Evolutionary conservation across 2,888 invertebrate species (phyloP).

Genomic region (Crossocerus cetratus): DNA sequence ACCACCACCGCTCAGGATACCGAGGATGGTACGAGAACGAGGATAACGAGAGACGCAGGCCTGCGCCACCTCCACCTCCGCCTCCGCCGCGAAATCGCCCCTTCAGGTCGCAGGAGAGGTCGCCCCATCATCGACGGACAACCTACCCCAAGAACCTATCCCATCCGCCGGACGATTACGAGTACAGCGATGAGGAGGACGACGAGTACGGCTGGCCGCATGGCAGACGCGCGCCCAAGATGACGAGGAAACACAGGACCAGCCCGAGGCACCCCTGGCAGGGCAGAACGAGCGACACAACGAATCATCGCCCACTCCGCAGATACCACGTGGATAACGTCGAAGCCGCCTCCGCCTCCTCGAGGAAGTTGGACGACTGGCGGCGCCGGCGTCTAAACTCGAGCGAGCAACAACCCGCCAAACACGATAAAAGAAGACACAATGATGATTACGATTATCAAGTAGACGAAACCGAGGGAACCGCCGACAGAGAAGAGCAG

Average conservation of each 20-base stretch:
- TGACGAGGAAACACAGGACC: not conserved
- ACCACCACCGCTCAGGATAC: conserved; percentile 25
- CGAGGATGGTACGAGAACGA: conserved; percentile 35
- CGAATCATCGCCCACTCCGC: not conserved
- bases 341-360: not conserved
- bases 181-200: conserved; percentile 26
- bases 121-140: conserved; percentile 4
- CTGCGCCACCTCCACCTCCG: conserved; percentile 11
- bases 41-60: conserved; percentile 37
- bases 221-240: conserved; percentile 5
- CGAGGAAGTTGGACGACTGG: conserved; percentile 29
- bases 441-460: conserved; percentile 43
- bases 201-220: conserved; percentile 34
- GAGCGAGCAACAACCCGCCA: conserved; percentile 15
- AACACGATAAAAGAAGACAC: conserved; percentile 10
- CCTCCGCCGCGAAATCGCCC: conserved; percentile 20
- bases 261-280: conserved; percentile 24
- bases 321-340: conserved; percentile 25
- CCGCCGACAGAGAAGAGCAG: conserved; percentile 30
- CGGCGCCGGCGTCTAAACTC: conserved; percentile 31
- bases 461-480: conserved; percentile 36
- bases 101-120: conserved; percentile 7
- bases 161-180: conserved; percentile 35
- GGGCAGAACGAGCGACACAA: conserved; percentile 2
- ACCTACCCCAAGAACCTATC: conserved; percentile 36